These are phyloP conservation scores for Fulica atra DNA, from an alignment of 2,113 vertebrate genomes.

Conservation along the genomic window DNA sequence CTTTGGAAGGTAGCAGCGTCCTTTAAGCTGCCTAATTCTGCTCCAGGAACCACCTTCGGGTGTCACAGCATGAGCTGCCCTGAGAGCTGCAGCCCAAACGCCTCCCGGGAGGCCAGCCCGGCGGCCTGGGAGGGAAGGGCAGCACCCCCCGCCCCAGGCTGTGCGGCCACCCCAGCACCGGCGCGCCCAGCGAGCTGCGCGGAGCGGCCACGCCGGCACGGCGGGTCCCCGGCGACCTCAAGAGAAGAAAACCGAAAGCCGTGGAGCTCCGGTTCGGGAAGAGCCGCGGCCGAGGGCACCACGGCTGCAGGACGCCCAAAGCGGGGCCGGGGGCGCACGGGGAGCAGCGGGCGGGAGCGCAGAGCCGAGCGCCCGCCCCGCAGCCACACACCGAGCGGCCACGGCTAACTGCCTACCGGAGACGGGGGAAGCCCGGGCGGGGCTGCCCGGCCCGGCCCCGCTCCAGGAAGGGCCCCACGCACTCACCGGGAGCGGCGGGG, in stretches of 20 bases:
- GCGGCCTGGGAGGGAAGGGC: background rate
- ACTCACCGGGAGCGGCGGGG: background rate
- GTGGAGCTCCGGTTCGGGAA: no score
- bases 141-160: no score
- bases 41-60: background rate
- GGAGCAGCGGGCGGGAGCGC: background rate
- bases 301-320: accelerated
- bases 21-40: background rate
- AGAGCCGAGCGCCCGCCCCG: background rate
- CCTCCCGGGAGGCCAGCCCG: no score
- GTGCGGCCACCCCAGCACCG: accelerated
- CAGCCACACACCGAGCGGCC: background rate
- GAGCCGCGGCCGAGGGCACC: background rate
- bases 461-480: background rate
- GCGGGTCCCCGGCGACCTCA: background rate
- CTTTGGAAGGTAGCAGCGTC: background rate
- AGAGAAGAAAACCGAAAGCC: background rate
- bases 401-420: background rate
- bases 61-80: accelerated
- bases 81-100: background rate
- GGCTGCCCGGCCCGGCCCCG: background rate
- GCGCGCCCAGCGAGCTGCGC: background rate
- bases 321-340: background rate
- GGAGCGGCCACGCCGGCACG: background rate
- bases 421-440: no score